Percentiles rank a stretch among this genome's conserved stretches.
Conservation (phyloP, 2,888 invertebrate genomes). For the Flexamia atlantica region DNA sequence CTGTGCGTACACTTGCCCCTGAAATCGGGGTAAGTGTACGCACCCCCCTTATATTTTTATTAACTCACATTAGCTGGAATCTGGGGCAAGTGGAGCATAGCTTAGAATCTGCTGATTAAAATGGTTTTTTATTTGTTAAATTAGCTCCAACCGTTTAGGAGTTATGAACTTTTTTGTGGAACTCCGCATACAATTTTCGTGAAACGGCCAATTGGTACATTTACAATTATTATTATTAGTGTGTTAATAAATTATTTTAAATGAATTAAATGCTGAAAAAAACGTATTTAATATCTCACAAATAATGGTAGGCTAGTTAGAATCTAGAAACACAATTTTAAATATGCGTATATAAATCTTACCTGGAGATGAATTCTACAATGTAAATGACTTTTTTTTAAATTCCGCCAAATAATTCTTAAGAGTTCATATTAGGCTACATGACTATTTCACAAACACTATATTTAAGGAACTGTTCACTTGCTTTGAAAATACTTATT, state of each 20-base stretch:
- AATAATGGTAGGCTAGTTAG: conserved; percentile 13
- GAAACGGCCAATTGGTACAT: background rate
- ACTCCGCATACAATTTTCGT: background rate
- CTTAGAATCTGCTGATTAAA: no score
- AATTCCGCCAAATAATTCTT: background rate
- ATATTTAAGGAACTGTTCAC: background rate
- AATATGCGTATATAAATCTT: background rate
- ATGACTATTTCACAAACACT: background rate
- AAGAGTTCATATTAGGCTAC: background rate
- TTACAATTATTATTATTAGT: conserved; percentile 12
- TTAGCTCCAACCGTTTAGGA: background rate
- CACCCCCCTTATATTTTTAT: no score
- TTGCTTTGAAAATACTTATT: background rate
- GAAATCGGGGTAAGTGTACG: no score
- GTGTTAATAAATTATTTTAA: background rate
- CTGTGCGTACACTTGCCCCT: no score
- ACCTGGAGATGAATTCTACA: background rate
- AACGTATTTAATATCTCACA: background rate
- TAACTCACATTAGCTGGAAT: no score
- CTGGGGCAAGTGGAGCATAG: no score
- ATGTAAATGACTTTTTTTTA: background rate
- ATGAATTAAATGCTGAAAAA: conserved; percentile 5
- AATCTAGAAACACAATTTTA: background rate
- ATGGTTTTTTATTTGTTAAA: conserved; percentile 4
- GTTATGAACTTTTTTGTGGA: conserved; percentile 15